Base-by-base conservation (phyloP, 2,888 invertebrate species). In the Pterostichus niger region DNA sequence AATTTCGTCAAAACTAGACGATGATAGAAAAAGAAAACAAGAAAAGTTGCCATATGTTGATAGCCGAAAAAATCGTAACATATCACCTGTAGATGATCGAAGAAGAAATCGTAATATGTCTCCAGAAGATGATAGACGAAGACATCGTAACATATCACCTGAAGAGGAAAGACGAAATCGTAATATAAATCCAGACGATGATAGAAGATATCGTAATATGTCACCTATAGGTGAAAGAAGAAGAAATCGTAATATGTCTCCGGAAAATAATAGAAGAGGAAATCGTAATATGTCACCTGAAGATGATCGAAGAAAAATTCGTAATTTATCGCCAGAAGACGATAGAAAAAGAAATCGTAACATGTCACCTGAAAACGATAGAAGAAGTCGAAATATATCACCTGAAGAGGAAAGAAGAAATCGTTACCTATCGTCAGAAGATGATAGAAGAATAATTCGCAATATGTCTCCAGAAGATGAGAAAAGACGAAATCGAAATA, bases 251-350 rank as follows among this genome's bases (percentile, higher is more conserved):
- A 68, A 71, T 17, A 54, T 83, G 64, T 68, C 54, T 40, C 61
- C 85, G 86, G 71, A 86, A 76, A 71, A 49, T 56, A 71, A 68
- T 49, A 81, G 83, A 79, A 68, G 83, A 76, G 33, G 81, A 84
- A 11, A 59, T 64, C 52, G 64, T 40, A 75, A 35, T n/a, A 54
- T 52, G 64, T 33, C 33, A 24, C n/a, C 24, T 3, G 24, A 83
- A 84, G 31, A 59, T 52, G 71, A 56, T 78, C 44, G 73, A 82
- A 52, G 82, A 79, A 17, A 73, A 84, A 35, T 83, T 81, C 44
- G 68, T 35, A 75, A 71, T 75, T 46, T 10, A 52, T 54, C 84
- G 77, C 80, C 81, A 81, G 10, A 84, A 86, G 35, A 71, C 3
- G 24, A 24, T 24, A 24, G 24, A 84, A 33, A 84, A 85, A 81